Evolutionary conservation across 2,113 vertebrate species (phyloP).

Genomic region (Lynx canadensis): DNA sequence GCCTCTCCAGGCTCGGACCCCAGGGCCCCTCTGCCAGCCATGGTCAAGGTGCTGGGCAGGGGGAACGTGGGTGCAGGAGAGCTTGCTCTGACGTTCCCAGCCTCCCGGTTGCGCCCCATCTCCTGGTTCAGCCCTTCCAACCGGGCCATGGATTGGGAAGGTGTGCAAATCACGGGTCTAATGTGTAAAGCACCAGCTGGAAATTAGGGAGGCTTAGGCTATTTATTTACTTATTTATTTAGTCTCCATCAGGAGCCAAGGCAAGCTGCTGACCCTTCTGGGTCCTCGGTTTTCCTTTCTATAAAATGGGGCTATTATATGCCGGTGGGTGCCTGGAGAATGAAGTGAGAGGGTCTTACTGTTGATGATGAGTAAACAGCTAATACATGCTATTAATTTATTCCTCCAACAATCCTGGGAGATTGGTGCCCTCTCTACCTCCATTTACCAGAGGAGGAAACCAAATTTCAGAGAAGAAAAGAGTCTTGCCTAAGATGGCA

Average conservation of each 20-base stretch:
- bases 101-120: rapidly evolving
- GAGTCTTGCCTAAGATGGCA: background rate
- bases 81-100: background rate
- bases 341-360: background rate
- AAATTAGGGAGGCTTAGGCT: no score
- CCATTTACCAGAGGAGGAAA: background rate
- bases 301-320: background rate
- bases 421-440: background rate
- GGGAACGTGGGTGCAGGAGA: rapidly evolving
- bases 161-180: background rate
- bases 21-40: background rate
- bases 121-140: background rate
- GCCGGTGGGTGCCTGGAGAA: no score
- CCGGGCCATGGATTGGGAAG: no score
- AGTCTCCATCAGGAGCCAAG: background rate
- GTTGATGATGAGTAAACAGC: background rate
- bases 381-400: background rate
- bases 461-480: background rate
- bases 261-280: no score
- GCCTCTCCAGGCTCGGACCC: rapidly evolving
- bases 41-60: no score
- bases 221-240: background rate
- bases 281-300: background rate
- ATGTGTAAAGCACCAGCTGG: background rate
- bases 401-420: background rate